Base-by-base conservation (phyloP, 2,113 vertebrate species). In the Heloderma charlesbogerti region DNA sequence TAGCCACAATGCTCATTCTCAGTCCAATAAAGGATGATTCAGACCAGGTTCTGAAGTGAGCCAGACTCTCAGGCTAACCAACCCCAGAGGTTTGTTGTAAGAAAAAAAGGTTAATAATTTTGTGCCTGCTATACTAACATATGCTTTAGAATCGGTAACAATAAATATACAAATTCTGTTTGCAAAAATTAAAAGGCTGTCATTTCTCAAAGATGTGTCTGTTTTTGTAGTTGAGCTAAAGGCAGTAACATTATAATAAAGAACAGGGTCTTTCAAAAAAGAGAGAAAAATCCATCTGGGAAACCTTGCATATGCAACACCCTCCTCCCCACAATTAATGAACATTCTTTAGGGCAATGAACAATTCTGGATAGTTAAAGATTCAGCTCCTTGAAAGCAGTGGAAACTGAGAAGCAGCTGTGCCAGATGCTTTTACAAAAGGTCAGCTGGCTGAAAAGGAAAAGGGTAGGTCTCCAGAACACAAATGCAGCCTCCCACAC, bases 311-410 rank as follows among this genome's bases (percentile, higher is more conserved):
- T 77, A 89, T 72, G 29, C 51, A 48, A 91, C 31, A 25, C 31
- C 77, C 69, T 57, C 60, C 15, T 7, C 2, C 43, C 40, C 40
- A 72, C 72, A 85, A 48, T 37, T 40, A 78, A 29, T 4, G 37
- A 63, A 83, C 43, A 69, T 57, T 3, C 87, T 87, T 37, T 48
- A 75, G 31, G 80, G 69, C 37, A 69, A 84, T 84, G 20, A 92
- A 91, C 25, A 40, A 20, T 54, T 79, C 2, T 27, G 10, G n/a
- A 69, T 18, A 87, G 15, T 7, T 13, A 16, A 74, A 84, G 79
- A 2, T 75, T 54, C 10, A 15, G 37, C 7, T 63, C 0, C 0
- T 0, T 31, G 6, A 2, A 85, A 25, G 88, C 86, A 77, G 13
- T 1, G 13, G 34, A 1, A 57, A n/a, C 54, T 9, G 0, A 8